phyloP scores from a whole-genome alignment of 2,113 vertebrate species.

The Halichoeres trimaculatus region DNA sequence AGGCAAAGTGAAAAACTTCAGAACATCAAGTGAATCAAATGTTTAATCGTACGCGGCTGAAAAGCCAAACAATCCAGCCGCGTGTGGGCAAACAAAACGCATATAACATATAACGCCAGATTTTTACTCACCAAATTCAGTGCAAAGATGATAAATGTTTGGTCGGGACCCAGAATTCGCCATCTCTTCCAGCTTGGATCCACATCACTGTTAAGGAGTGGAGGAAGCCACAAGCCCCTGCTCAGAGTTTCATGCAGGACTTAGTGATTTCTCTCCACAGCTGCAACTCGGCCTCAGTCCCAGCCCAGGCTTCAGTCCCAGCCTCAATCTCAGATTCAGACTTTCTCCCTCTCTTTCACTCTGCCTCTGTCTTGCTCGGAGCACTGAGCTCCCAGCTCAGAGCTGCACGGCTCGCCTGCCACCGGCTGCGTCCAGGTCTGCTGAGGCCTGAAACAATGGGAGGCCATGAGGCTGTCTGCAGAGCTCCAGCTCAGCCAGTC shows the following conservation, averaged over 20 bases:
- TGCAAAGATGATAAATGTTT: slow-evolving; percentile 39
- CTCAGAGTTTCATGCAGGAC: slow-evolving; percentile 20
- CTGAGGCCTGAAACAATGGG: slow-evolving; percentile 86
- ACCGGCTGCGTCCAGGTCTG: slow-evolving; percentile 54
- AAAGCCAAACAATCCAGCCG: background rate
- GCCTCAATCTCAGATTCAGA: slow-evolving; percentile 38
- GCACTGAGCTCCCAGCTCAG: slow-evolving; percentile 24
- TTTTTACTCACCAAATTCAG: slow-evolving; percentile 71
- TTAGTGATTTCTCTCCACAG: slow-evolving; percentile 17
- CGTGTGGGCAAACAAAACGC: slow-evolving; percentile 13
- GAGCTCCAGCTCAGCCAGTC: slow-evolving; percentile 86
- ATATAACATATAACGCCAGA: slow-evolving; percentile 24
- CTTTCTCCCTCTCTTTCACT: slow-evolving; percentile 18
- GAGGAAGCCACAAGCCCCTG: slow-evolving; percentile 56
- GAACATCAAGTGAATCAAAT: slow-evolving; percentile 11
- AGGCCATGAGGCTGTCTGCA: slow-evolving; percentile 85
- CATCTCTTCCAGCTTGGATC: slow-evolving; percentile 39
- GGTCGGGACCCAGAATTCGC: slow-evolving; percentile 14
- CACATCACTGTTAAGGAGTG: slow-evolving; percentile 62
- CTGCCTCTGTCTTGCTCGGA: background rate
- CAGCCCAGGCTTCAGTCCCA: slow-evolving; percentile 16
- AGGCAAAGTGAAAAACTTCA: slow-evolving; percentile 34
- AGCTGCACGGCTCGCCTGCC: slow-evolving; percentile 44
- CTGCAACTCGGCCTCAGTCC: slow-evolving; percentile 32
- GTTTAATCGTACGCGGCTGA: slow-evolving; percentile 16